Conservation (phyloP, 2,888 invertebrate genomes). For the Merodon equestris region DNA sequence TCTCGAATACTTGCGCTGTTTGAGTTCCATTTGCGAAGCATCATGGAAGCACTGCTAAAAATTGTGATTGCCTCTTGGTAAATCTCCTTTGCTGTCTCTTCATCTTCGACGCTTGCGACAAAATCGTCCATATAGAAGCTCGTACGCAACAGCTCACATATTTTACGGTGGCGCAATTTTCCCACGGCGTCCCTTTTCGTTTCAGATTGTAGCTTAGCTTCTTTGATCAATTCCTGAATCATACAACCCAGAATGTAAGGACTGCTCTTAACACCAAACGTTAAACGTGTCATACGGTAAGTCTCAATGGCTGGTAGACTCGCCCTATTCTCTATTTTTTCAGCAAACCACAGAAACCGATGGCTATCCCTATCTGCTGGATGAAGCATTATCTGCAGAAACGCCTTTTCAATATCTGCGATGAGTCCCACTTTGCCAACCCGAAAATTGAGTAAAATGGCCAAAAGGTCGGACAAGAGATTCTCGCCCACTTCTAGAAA, state of each 20-base stretch:
- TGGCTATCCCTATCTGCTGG: constrained; percentile 63
- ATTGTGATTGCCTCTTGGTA: too few species aligned
- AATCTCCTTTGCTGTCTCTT: too few species aligned
- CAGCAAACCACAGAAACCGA: too few species aligned
- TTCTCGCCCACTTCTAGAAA: constrained; percentile 67
- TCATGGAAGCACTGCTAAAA: too few species aligned
- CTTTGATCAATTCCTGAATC: constrained; percentile 25
- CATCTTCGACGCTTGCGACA: too few species aligned
- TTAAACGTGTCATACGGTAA: constrained; percentile 46
- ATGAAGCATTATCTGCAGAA: constrained; percentile 60
- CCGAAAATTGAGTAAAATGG: constrained; percentile 45
- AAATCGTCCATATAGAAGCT: too few species aligned
- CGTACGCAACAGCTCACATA: too few species aligned
- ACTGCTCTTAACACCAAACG: constrained; percentile 32
- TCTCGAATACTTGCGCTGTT: too few species aligned
- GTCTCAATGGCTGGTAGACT: constrained; percentile 26
- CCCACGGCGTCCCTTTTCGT: too few species aligned
- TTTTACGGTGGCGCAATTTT: too few species aligned
- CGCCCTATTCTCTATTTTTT: constrained; percentile 13
- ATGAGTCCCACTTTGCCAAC: constrained; percentile 52
- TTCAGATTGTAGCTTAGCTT: background rate
- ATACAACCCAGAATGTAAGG: constrained; percentile 24
- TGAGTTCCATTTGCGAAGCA: too few species aligned
- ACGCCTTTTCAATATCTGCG: constrained; percentile 32
- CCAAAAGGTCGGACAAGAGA: constrained; percentile 67